A percentile compares a stretch with the other conserved stretches of the same genome.
These are phyloP conservation scores for Choristoneura rosaceana DNA, from an alignment of 2,888 invertebrate genomes.

Conservation along the genomic window DNA sequence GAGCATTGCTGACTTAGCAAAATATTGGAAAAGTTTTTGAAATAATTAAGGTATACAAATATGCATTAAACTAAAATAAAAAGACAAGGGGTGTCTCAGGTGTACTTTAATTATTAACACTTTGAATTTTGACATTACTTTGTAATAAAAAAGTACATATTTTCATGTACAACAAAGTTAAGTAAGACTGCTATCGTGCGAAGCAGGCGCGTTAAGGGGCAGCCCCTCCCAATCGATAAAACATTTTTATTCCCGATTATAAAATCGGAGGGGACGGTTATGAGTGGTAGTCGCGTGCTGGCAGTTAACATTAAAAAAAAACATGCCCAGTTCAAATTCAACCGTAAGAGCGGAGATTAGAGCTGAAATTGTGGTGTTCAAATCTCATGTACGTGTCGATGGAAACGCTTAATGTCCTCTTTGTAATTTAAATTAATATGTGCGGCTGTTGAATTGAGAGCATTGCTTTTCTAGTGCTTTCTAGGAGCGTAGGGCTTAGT, in stretches of 20 bases:
- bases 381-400: constrained; percentile 4
- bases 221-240: constrained; percentile 64
- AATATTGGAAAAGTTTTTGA: no score
- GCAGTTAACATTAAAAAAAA: constrained; percentile 57
- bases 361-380: neutral
- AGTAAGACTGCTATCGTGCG: neutral
- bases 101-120: no score
- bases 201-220: constrained; percentile 20
- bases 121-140: no score
- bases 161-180: neutral
- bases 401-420: constrained; percentile 30
- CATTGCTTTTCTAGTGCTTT: constrained; percentile 23
- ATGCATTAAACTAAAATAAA: no score
- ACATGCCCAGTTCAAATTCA: neutral
- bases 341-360: neutral
- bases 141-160: neutral
- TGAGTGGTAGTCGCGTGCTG: constrained; percentile 76
- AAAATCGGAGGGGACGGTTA: constrained; percentile 68
- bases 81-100: no score
- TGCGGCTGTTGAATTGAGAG: constrained; percentile 31
- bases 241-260: constrained; percentile 72
- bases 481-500: constrained; percentile 1
- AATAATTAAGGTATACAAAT: no score
- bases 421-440: constrained; percentile 42
- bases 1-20: no score